Percentiles rank a stretch among this genome's conserved stretches.
Evolutionary conservation across 2,797 vertebrate genomes (phyloP).

Genomic region (Paramormyrops hopkinsi): DNA sequence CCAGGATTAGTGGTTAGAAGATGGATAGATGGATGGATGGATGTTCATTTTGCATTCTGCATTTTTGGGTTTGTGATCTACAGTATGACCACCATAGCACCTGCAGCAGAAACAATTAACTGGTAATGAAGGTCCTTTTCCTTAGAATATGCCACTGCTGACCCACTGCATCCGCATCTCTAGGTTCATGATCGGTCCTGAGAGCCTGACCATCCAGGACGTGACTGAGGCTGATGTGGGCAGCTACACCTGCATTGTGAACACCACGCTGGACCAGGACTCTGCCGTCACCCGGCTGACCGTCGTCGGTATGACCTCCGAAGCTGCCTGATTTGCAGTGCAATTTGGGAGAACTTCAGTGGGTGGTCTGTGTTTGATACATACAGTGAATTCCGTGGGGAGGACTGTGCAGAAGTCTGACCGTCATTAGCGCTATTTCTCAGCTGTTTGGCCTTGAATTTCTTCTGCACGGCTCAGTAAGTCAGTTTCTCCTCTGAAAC

Average conservation of each 20-base stretch:
- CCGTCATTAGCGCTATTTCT: background rate
- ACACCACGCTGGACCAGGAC: slow-evolving; percentile 87
- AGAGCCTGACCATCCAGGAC: slow-evolving; percentile 77
- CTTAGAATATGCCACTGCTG: background rate
- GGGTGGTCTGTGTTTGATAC: background rate
- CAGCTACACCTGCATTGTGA: slow-evolving; percentile 83
- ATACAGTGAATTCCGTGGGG: background rate
- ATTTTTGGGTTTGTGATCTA: background rate
- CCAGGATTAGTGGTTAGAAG: background rate
- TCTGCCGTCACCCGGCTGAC: slow-evolving; percentile 85
- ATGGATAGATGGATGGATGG: background rate
- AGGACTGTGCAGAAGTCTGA: background rate
- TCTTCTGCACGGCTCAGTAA: background rate
- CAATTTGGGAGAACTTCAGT: background rate
- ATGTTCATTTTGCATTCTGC: background rate
- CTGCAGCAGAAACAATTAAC: background rate
- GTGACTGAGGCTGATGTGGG: slow-evolving; percentile 82
- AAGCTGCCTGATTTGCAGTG: background rate
- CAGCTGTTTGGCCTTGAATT: background rate
- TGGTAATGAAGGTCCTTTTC: background rate
- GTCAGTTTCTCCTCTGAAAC: background rate
- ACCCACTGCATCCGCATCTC: background rate
- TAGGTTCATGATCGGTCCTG: slow-evolving; percentile 75
- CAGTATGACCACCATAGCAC: background rate
- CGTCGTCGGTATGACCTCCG: slow-evolving; percentile 81